These are phyloP conservation scores for Tipula unca DNA, from an alignment of 2,888 invertebrate genomes.

Conservation along the genomic window DNA sequence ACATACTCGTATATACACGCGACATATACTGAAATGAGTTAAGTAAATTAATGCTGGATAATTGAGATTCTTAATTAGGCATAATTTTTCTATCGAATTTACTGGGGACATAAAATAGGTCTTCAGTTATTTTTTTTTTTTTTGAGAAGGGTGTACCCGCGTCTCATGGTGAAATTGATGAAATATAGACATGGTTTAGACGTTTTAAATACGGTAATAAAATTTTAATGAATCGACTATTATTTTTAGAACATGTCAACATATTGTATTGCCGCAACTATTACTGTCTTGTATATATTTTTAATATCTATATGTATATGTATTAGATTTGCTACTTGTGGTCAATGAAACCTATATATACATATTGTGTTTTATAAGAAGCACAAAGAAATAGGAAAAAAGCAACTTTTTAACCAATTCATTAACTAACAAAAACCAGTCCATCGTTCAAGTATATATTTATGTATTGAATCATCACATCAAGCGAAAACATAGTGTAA, in stretches of 20 bases:
- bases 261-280: neutral
- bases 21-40: neutral
- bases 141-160: neutral
- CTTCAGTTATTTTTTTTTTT: neutral
- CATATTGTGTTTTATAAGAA: neutral
- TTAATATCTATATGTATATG: no score
- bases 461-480: neutral
- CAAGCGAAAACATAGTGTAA: neutral
- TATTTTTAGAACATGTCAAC: neutral
- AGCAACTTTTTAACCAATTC: neutral
- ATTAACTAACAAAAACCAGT: neutral
- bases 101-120: neutral
- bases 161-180: neutral
- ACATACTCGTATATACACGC: neutral
- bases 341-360: neutral
- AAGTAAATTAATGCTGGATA: neutral
- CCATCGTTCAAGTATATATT: neutral
- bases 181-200: neutral
- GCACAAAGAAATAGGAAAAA: neutral
- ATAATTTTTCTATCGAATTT: neutral
- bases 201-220: neutral
- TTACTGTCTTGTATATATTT: neutral
- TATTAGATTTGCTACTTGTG: neutral
- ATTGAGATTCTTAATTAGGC: neutral
- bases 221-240: neutral